Percentiles rank a stretch among this genome's conserved stretches.
These are phyloP conservation scores for Oxyruncus cristatus DNA, from an alignment of 2,113 vertebrate genomes.

Conservation along the genomic window DNA sequence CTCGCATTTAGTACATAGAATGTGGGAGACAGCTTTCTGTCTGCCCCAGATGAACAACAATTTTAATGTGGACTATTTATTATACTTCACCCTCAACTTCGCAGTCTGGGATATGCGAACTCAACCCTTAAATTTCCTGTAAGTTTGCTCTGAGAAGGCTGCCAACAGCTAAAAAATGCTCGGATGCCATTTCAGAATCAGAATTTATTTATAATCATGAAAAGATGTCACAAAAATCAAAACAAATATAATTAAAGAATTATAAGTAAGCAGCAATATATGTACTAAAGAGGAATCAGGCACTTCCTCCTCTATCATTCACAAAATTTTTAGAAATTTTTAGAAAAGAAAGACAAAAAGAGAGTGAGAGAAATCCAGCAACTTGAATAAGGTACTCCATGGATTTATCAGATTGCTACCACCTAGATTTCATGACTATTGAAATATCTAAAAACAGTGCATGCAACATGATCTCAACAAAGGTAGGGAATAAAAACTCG, in stretches of 20 bases:
- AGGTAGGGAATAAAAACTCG: neutral
- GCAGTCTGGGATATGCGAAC: neutral
- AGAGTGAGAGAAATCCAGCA: neutral
- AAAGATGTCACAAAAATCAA: neutral
- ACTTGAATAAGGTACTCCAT: neutral
- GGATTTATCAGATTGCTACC: neutral
- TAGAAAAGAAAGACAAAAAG: neutral
- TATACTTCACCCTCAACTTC: fast-evolving
- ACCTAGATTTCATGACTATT: neutral
- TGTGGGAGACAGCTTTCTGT: neutral
- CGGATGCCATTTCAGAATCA: neutral
- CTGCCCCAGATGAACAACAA: neutral
- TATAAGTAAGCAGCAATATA: neutral
- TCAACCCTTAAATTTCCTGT: neutral
- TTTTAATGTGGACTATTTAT: neutral
- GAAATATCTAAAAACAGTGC: neutral
- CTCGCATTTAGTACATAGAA: neutral
- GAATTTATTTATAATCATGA: neutral
- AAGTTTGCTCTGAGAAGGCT: neutral
- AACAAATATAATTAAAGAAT: neutral
- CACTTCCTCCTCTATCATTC: neutral
- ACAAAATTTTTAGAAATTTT: neutral
- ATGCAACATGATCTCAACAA: neutral
- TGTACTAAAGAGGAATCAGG: neutral
- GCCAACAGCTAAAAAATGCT: neutral